Percentiles rank a stretch among this genome's conserved stretches.
These are phyloP conservation scores for Etheostoma perlongum DNA, from an alignment of 2,797 vertebrate species.

Conservation along the genomic window DNA sequence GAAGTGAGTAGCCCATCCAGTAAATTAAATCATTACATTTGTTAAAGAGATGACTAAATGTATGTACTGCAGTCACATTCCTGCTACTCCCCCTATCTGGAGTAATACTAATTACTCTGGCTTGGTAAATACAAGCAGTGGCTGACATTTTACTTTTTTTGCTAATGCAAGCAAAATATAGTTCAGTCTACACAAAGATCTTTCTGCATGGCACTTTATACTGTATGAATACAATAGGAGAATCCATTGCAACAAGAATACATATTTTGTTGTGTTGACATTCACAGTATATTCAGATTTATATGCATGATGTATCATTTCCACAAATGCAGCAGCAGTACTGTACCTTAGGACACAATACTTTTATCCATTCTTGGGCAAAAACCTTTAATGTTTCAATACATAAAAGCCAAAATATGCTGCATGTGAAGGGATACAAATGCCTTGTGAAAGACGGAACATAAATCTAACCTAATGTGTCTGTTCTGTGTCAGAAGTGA, in stretches of 20 bases:
- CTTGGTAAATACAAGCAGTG: background rate
- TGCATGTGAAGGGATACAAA: slow-evolving; percentile 3
- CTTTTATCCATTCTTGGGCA: slow-evolving; percentile 20
- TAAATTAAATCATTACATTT: background rate
- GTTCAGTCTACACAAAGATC: slow-evolving; percentile 4
- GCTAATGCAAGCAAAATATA: background rate
- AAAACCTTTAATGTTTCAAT: slow-evolving; percentile 37
- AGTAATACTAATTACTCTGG: background rate
- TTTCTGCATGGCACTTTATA: background rate
- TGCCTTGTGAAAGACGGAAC: background rate
- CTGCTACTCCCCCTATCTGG: background rate
- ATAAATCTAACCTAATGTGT: background rate
- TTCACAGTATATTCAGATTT: background rate
- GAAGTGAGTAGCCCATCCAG: background rate
- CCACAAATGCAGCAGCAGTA: slow-evolving; percentile 1
- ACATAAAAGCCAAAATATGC: slow-evolving; percentile 28
- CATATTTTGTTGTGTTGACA: background rate
- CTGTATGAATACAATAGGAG: background rate
- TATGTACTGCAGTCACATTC: background rate
- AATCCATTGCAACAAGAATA: background rate
- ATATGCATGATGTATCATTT: background rate
- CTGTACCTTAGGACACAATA: slow-evolving; percentile 5
- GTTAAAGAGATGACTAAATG: background rate
- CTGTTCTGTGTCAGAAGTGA: background rate
- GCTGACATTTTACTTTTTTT: background rate